These are phyloP conservation scores for Oncorhynchus gorbuscha DNA, from an alignment of 2,113 vertebrate species.

Conservation along the genomic window DNA sequence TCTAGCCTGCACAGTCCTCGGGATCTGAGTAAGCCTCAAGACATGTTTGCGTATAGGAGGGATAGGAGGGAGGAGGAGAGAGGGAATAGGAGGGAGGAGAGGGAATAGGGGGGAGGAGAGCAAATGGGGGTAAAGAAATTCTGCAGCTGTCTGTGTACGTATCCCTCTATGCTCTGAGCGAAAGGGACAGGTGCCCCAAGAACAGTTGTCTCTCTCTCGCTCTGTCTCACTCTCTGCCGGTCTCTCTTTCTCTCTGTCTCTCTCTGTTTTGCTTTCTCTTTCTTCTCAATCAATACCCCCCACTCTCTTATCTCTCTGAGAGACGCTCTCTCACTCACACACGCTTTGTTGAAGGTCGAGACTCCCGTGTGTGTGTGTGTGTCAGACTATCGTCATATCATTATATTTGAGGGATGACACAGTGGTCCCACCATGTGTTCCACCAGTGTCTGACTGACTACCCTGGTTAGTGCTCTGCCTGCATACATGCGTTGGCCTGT, in stretches of 20 bases:
- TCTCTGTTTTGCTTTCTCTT: conserved; percentile 40
- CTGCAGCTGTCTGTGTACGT: conserved; percentile 61
- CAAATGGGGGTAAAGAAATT: conserved; percentile 35
- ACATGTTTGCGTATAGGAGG: not conserved
- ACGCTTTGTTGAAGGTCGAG: conserved; percentile 10
- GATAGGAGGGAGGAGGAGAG: not conserved
- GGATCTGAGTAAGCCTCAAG: not conserved
- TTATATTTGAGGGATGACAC: not conserved
- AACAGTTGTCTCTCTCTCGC: conserved; percentile 59
- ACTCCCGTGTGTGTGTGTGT: conserved; percentile 32
- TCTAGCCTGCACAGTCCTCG: not conserved
- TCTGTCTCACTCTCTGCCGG: conserved; percentile 33
- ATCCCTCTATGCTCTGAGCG: conserved; percentile 34
- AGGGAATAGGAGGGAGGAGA: not conserved
- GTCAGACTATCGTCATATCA: conserved; percentile 55
- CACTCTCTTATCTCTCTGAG: conserved; percentile 50
- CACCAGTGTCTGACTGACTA: not conserved
- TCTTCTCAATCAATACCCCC: conserved; percentile 55
- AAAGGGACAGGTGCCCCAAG: conserved; percentile 68
- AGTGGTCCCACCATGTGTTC: not conserved
- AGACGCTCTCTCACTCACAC: conserved; percentile 45
- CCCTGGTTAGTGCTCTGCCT: not conserved
- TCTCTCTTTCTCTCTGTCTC: conserved; percentile 56
- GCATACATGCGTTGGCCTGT: conserved; percentile 1
- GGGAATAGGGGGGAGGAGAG: not conserved